Evolutionary conservation across 2,888 invertebrate species (phyloP).

Genomic region (Dexiosoma caninum): DNA sequence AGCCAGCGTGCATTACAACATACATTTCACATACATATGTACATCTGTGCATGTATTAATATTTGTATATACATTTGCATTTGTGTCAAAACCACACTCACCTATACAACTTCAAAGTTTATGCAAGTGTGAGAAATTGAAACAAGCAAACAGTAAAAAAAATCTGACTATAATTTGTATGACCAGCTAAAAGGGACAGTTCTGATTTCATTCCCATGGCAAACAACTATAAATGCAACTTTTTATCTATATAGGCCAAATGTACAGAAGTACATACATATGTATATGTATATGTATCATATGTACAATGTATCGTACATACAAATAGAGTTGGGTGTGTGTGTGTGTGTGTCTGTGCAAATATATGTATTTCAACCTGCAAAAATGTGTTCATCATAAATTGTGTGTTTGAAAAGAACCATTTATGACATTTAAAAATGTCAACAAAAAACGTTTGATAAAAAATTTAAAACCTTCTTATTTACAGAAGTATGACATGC

Average conservation of each 20-base stretch:
- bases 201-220: conserved; percentile 34
- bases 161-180: conserved; percentile 42
- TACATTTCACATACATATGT: neutral
- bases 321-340: no score
- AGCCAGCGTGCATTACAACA: no score
- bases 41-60: neutral
- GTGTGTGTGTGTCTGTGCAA: neutral
- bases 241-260: conserved; percentile 60
- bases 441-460: conserved; percentile 30
- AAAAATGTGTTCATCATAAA: conserved; percentile 11
- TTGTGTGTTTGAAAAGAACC: conserved; percentile 22
- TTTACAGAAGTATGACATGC: conserved; percentile 37
- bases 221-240: conserved; percentile 44
- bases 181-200: conserved; percentile 49
- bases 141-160: conserved; percentile 28
- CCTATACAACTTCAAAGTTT: neutral
- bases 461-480: conserved; percentile 29
- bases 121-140: conserved; percentile 15
- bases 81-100: neutral
- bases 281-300: neutral
- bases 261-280: neutral
- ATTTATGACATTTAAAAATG: conserved; percentile 47
- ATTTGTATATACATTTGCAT: neutral
- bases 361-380: neutral
- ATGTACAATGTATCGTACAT: no score